phyloP scores from a whole-genome alignment of 2,113 vertebrate genomes.

The Campylomormyrus numenius region DNA sequence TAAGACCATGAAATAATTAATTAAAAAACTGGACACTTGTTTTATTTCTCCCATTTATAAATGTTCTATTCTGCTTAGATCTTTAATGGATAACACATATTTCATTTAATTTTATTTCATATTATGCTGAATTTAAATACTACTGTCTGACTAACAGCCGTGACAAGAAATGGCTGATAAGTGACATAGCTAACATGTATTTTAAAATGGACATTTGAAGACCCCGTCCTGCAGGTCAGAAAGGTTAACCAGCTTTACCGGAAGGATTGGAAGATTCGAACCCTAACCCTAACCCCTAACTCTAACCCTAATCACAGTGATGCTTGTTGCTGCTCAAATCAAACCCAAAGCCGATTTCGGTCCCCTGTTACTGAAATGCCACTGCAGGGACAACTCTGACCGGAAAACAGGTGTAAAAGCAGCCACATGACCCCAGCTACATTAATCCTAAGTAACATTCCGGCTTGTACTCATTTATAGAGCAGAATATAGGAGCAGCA shows the following conservation, averaged over 20 bases:
- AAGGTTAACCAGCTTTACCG: neutral
- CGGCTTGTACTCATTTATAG: neutral
- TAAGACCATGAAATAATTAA: neutral
- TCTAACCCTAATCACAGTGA: neutral
- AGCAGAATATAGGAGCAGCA: neutral
- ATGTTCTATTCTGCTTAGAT: neutral
- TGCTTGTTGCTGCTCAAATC: neutral
- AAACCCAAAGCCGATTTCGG: neutral
- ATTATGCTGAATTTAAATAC: neutral
- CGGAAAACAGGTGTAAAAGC: neutral
- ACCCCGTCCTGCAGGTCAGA: neutral
- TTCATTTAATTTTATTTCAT: neutral
- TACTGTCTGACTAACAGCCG: neutral
- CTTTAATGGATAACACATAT: neutral
- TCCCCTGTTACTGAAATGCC: neutral
- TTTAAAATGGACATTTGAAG: neutral
- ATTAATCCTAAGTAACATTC: neutral
- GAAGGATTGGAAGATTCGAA: neutral
- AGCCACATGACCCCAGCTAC: neutral
- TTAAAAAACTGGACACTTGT: neutral
- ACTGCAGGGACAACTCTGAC: neutral
- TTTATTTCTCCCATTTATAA: neutral
- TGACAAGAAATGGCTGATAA: neutral
- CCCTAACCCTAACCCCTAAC: neutral
- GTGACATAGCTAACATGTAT: neutral